Base-by-base conservation (phyloP, 2,797 vertebrate species). In the Eulemur coronatus region DNA sequence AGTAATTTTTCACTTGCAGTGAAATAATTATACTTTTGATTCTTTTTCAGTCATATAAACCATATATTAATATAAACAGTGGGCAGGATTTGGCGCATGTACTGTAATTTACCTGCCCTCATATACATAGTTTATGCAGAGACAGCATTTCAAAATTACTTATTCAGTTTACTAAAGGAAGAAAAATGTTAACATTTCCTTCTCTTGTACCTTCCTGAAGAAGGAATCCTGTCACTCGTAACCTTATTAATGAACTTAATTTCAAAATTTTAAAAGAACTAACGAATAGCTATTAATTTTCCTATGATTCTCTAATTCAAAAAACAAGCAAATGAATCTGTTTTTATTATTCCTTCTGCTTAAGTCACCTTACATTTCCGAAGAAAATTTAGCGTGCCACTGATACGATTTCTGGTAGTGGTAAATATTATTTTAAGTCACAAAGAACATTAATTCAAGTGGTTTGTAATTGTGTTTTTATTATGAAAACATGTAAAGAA, bases 91-190 rank as follows among this genome's bases (percentile, higher is more conserved):
- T 88, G 90, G 18, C 5, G 5, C 61, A 43, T 14, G 22, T 30
- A 15, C 26, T 50, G 1, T 92, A 82, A 41, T 84, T 94, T 89
- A 55, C 69, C n/a, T 81, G 33, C 30, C 8, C 4, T 24, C 12
- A 59, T 52, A 20, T 87, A 18, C 15, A 43, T 63, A 63, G 43
- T 65, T 24, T 46, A 59, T 65, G 14, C n/a, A 84, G 41, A 48
- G 26, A 41, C 73, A 55, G n/a, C n/a, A 72, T 85, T 95, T 43
- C 13, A 61, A 57, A 86, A 90, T 30, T 89, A 38, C 48, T 92
- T 94, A 63, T 18, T 89, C 12, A 73, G 63, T 92, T 94, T 76
- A 33, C 24, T 76, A 63, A 86, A 86, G n/a, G 91, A 84, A 90
- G 43, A 81, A 81, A 73, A 57, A 6, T 65, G 22, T 91, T 87